Evolutionary conservation across 1,140 invertebrate species (phyloP), one percentile per base, ranked within the genome.

Genomic region (Drosophila truncata): DNA sequence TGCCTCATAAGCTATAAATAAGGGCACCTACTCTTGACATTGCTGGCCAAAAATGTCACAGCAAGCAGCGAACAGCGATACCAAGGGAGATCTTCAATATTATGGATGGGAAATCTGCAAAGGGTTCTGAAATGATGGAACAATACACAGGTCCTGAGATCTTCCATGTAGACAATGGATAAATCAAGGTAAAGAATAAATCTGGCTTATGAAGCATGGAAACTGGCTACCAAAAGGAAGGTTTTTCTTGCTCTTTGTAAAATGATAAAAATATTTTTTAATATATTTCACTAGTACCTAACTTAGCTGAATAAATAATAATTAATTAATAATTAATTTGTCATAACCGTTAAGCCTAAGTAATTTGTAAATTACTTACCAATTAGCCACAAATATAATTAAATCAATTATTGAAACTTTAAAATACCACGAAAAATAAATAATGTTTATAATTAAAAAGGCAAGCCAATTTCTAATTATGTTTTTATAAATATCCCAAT

Each of bases 1-100:
- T 90, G 78, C 79, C 80, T 84, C 67, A 77, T 84, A 76, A 80
- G 80, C 91, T 75, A 91, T 92, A 91, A 91, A 91, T 91, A 92
- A 91, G 86, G 78, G 82, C 90, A 91, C 90, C 82, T 90, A 73
- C 58, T 85, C 54, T 66, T 57, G 9, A 33, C 41, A 23, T 23
- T 76, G 55, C 66, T 80, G 54, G 62, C 79, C 62, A 74, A 81
- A 85, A 85, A 78, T 85, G 74, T 69, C 78, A 65, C 62, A 62
- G 61, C 54, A 20, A 65, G 54, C 58, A 61, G 64, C 54, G 33
- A 65, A 62, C 58, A 64, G 57, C 73, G 78, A 66, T 74, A 41
- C 57, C 47, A 49, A 35, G 52, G 37, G 20, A 50, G 55, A 59
- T 72, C 61, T 69, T 67, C 72, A 72, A 80, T 73, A 84, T 78